Evolutionary conservation across 2,797 vertebrate genomes (phyloP), one percentile per base, ranked within the genome.

Genomic region (Otolemur crassicaudatus): DNA sequence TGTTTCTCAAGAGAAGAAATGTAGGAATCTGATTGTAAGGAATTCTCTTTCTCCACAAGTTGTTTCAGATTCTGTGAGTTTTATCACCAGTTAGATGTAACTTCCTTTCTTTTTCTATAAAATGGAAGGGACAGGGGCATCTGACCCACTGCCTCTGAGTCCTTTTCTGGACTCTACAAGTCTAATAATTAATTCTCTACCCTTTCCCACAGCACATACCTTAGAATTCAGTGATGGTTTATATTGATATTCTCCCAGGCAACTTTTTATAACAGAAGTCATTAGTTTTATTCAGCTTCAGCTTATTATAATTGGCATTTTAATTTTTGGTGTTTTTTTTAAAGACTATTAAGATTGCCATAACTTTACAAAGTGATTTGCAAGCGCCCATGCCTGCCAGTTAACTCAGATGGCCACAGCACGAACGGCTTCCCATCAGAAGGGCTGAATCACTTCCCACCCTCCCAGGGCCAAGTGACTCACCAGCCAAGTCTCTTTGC

Each of bases 401-500:
- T 92, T 75, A 82, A 43, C 88, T 95, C 72, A 31, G 93, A 77
- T 31, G 70, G 87, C 72, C 70, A 0, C 1, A 40, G 37, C 92
- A 20, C 5, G 10, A 0, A 2, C 29, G 4, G n/a, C 53, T 90
- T 82, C 87, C 79, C 46, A 1, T 82, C 56, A 2, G 14, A 83
- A 43, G 43, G 58, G n/a, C 95, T 90, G 97, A 94, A 16, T 97
- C 96, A 81, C 37, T 58, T 27, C 63, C 87, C 63, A 5, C 63
- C 82, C 49, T 65, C 46, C 79, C 0, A 10, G 69, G 63, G 81
- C 95, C 87, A 20, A 23, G 14, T 93, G 90, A 97, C 6, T 96
- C 90, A 88, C 11, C n/a, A 53, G 80, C 94, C 94, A 49, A 49
- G 43, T 72, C n/a, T 61, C 87, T 97, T 75, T 80, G 88, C 96